A percentile compares a stretch with the other conserved stretches of the same genome.
phyloP scores from a whole-genome alignment of 2,113 vertebrate genomes.

The Hydrolagus affinis region DNA sequence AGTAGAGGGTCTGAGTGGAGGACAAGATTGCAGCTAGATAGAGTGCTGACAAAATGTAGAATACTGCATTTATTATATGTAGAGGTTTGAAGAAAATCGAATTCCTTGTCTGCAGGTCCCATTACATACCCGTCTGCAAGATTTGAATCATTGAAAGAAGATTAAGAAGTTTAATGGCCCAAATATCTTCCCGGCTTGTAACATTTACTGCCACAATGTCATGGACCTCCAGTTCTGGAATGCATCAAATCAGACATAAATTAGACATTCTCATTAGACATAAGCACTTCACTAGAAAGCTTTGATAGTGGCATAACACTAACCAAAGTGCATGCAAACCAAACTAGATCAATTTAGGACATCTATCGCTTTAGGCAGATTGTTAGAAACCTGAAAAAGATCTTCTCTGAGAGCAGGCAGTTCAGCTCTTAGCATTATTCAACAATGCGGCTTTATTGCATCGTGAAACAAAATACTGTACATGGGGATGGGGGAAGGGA shows the following conservation, averaged over 20 bases:
- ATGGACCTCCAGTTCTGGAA: conserved; percentile 55
- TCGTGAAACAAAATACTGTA: neutral
- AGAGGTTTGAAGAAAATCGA: neutral
- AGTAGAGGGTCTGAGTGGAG: too few species aligned
- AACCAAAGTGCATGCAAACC: neutral
- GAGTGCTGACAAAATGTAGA: neutral
- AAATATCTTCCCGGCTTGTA: conserved; percentile 48
- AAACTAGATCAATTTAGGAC: neutral
- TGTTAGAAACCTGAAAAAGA: neutral
- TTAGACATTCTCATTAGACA: neutral
- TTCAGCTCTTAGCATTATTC: neutral
- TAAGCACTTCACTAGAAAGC: too few species aligned
- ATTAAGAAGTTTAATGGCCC: conserved; percentile 56
- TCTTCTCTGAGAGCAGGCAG: neutral
- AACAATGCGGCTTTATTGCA: neutral
- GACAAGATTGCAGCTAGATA: too few species aligned
- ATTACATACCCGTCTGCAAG: conserved; percentile 48
- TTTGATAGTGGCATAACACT: neutral
- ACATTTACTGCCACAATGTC: conserved; percentile 45
- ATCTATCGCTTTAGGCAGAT: neutral
- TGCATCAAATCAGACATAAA: conserved; percentile 31
- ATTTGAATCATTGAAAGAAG: conserved; percentile 48
- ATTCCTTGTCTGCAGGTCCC: neutral
- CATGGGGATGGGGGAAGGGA: too few species aligned
- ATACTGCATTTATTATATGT: neutral